These are phyloP conservation scores for Hylaea fasciaria DNA, from an alignment of 2,888 invertebrate species.

Conservation along the genomic window DNA sequence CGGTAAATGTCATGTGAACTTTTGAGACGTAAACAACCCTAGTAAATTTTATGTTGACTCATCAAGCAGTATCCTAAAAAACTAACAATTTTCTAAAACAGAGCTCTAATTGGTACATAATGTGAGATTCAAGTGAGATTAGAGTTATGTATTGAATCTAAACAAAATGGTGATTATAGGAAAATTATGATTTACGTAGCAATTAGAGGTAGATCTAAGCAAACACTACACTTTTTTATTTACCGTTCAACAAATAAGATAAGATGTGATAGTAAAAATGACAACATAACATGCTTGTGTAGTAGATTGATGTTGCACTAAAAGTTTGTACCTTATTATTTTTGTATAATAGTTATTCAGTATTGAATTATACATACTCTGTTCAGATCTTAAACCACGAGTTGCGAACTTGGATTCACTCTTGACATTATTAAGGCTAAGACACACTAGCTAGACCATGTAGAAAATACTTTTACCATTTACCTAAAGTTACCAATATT, in stretches of 20 bases:
- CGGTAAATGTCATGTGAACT: not conserved
- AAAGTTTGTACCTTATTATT: not conserved
- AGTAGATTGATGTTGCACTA: not conserved
- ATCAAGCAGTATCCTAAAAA: constrained; percentile 8
- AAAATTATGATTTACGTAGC: constrained; percentile 8
- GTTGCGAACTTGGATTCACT: too few species aligned
- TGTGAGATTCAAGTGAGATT: constrained; percentile 40
- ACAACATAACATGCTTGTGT: too few species aligned
- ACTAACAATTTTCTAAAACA: too few species aligned
- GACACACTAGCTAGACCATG: too few species aligned
- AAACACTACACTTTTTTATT: not conserved
- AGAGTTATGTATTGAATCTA: constrained; percentile 36
- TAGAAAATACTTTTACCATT: too few species aligned
- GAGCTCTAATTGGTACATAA: constrained; percentile 32
- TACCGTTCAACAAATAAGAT: too few species aligned
- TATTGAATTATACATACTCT: constrained; percentile 4
- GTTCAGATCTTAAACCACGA: too few species aligned
- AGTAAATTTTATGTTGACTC: constrained; percentile 15
- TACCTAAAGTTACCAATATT: too few species aligned
- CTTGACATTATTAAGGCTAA: too few species aligned
- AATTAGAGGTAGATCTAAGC: constrained; percentile 9
- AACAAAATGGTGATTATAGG: constrained; percentile 19
- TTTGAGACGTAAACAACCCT: constrained; percentile 13
- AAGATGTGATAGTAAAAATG: too few species aligned
- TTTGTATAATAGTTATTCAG: constrained; percentile 25